Evolutionary conservation across 2,888 invertebrate species (phyloP), one percentile per base, ranked within the genome.

Genomic region (Tanaodytes sp.): DNA sequence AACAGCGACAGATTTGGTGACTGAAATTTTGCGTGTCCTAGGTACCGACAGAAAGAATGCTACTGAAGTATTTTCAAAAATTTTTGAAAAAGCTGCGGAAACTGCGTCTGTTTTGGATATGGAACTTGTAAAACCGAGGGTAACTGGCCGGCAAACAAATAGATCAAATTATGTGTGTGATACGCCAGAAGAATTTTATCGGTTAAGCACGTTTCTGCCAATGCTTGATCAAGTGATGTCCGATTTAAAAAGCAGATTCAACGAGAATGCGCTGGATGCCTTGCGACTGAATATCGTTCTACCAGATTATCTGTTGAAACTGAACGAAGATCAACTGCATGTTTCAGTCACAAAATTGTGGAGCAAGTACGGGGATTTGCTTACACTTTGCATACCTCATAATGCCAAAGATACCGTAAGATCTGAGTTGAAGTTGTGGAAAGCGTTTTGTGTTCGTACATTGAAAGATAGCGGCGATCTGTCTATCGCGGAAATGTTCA

Each of bases 1-100:
- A 27, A 40, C 43, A 6, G 71, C 73, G 1, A 40, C 39, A 2
- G 40, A 39, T 27, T 20, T 30, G 5, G 30, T 40, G 6, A 20
- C 18, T 4, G 40, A 52, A 12, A 11, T 31, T 52, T 40, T 52
- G 23, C 2, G 9, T 15, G 20, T 39, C 14, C 18, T 52, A 6
- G 40, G 40, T 27, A 16, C 37, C 5, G 51, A 52, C 1, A 18
- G 40, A 42, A 20, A 42, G 14, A 45, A 45, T 14, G 48, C 23
- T 20, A 14, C 2, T 37, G 6, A 15, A 31, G 46, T 46, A n/a
- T 46, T 46, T 27, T 16, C 9, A 11, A 6, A 14, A 11, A 46
- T 46, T 31, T 46, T n/a, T 46, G 33, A 16, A 18, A 46, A 46
- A 46, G 33, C 19, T 33, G 16, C 2, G 31, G 33, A 31, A 6